Evolutionary conservation across 1,140 invertebrate species (phyloP).

Genomic region (Plectus sambesii): DNA sequence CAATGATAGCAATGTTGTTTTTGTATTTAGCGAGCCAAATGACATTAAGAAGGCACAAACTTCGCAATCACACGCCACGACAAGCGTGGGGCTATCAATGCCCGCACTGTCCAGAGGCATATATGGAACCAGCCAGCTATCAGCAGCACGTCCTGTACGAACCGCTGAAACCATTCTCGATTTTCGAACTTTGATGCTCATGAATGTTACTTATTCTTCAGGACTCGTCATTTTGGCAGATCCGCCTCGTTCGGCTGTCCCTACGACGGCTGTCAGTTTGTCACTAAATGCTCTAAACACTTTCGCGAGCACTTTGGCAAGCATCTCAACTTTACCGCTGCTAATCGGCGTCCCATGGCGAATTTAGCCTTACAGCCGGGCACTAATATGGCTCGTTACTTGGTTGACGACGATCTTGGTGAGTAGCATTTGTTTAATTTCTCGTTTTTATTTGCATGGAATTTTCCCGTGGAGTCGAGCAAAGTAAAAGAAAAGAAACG

Average conservation of each 20-base stretch:
- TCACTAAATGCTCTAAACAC: constrained; percentile 37
- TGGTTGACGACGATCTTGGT: constrained; percentile 31
- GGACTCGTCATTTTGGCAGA: constrained; percentile 27
- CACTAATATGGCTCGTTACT: constrained; percentile 15
- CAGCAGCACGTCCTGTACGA: constrained; percentile 40
- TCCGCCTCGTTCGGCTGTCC: constrained; percentile 42
- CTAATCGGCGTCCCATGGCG: too few relatives aligned
- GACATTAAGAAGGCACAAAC: constrained; percentile 39
- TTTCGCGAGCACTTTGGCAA: constrained; percentile 39
- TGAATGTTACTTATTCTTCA: constrained; percentile 11
- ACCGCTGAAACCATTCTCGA: constrained; percentile 5
- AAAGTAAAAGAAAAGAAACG: too few relatives aligned
- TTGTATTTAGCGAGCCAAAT: constrained; percentile 42
- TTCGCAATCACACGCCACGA: constrained; percentile 37
- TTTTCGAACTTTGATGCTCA: constrained; percentile 7
- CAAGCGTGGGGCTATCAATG: constrained; percentile 39
- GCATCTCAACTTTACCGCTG: constrained; percentile 25
- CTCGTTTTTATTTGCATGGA: too few relatives aligned
- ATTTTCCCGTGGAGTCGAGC: too few relatives aligned
- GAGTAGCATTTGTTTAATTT: too few relatives aligned
- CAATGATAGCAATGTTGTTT: neutral
- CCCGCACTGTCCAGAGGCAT: constrained; percentile 37
- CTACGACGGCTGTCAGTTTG: constrained; percentile 29
- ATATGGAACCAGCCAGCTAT: constrained; percentile 45
- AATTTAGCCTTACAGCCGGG: too few relatives aligned